Conservation (phyloP, 2,113 vertebrate species). For the Hyperoodon ampullatus region DNA sequence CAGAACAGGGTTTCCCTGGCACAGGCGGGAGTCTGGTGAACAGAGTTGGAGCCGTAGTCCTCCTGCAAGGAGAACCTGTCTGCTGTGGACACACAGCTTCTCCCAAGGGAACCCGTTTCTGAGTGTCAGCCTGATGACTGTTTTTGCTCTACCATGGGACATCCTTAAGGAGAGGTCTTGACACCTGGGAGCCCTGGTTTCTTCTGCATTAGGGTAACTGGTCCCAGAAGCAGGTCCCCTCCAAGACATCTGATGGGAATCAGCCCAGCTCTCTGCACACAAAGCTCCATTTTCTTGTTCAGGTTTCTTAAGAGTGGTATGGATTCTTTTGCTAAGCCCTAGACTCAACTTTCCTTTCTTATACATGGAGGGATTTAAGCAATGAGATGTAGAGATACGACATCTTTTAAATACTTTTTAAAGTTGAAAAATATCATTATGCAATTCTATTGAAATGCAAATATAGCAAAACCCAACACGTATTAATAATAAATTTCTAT, state of each 20-base stretch:
- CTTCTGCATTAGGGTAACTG: background rate
- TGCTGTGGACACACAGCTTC: background rate
- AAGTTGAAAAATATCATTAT: background rate
- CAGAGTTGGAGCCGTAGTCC: rapidly evolving
- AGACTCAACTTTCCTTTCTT: background rate
- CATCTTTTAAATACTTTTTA: background rate
- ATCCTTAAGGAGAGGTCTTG: background rate
- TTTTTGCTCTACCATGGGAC: background rate
- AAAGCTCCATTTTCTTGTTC: background rate
- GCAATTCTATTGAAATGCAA: background rate
- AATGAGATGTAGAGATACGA: background rate
- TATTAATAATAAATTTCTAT: background rate
- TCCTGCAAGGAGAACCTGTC: background rate
- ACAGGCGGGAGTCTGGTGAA: rapidly evolving
- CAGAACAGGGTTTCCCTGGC: background rate
- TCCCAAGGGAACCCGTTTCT: background rate
- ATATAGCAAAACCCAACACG: background rate
- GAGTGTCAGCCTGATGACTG: rapidly evolving
- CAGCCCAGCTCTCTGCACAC: background rate
- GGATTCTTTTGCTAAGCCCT: background rate
- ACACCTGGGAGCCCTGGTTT: rapidly evolving
- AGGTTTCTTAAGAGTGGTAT: background rate
- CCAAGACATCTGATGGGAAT: background rate
- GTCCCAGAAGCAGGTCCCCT: background rate
- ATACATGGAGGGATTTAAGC: background rate